Evolutionary conservation across 2,888 invertebrate genomes (phyloP).

Genomic region (Agonopterix arenella): DNA sequence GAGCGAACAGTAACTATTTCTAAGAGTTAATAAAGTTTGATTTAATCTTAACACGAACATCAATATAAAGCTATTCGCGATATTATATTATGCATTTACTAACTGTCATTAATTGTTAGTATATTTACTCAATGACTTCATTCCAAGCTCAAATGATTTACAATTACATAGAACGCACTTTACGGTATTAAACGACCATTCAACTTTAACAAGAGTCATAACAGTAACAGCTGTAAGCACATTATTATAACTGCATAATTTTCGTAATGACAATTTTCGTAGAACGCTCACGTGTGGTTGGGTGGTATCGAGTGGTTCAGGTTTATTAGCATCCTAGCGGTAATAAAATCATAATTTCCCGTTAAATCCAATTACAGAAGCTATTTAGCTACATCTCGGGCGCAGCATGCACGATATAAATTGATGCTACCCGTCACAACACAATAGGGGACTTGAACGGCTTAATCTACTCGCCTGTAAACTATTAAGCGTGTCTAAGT

Average conservation of each 20-base stretch:
- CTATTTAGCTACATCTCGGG: slow-evolving; percentile 33
- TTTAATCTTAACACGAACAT: too few species aligned
- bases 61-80: too few species aligned
- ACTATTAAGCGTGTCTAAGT: slow-evolving; percentile 60
- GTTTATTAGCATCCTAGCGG: slow-evolving; percentile 7
- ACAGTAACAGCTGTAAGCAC: too few species aligned
- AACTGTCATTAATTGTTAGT: too few species aligned
- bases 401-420: slow-evolving; percentile 31
- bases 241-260: neutral
- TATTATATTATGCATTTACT: too few species aligned
- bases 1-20: too few species aligned
- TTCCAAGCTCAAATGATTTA: neutral
- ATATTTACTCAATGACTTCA: neutral
- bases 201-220: neutral
- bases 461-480: slow-evolving; percentile 55
- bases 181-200: neutral
- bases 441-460: slow-evolving; percentile 45
- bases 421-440: slow-evolving; percentile 38
- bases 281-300: neutral
- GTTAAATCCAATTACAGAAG: slow-evolving; percentile 34
- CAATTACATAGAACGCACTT: neutral
- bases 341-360: slow-evolving; percentile 14
- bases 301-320: neutral
- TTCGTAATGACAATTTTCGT: neutral
- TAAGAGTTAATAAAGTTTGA: too few species aligned